These are phyloP conservation scores for Colletes latitarsis DNA, from an alignment of 1,140 invertebrate genomes.

Conservation along the genomic window DNA sequence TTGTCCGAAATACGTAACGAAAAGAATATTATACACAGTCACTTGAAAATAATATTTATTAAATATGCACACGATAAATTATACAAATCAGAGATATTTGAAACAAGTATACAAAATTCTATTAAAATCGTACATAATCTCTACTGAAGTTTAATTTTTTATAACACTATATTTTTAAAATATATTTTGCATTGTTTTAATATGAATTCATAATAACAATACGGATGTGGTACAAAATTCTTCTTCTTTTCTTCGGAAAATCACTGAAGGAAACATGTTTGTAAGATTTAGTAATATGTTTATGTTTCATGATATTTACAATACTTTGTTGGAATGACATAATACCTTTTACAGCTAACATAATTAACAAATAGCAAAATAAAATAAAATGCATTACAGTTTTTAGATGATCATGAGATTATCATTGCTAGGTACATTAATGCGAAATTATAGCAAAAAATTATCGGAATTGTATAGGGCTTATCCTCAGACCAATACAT, in stretches of 20 bases:
- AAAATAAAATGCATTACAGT: background rate
- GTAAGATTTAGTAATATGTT: background rate
- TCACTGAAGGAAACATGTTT: background rate
- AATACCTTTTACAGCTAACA: constrained; percentile 29
- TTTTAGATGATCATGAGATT: background rate
- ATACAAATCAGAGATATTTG: background rate
- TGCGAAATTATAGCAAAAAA: constrained; percentile 18
- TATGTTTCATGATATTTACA: constrained; percentile 39
- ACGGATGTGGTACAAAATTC: background rate
- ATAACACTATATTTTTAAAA: constrained; percentile 11
- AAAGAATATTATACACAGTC: background rate
- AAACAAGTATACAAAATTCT: constrained; percentile 1
- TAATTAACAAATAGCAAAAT: constrained; percentile 30
- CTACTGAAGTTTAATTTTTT: constrained; percentile 1
- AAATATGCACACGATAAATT: constrained; percentile 10
- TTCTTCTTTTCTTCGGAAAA: background rate
- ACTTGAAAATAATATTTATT: constrained; percentile 13
- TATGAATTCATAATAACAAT: constrained; percentile 18
- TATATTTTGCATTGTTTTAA: constrained; percentile 3
- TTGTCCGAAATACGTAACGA: background rate
- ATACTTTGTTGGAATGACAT: constrained; percentile 38
- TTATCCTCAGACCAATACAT: constrained; percentile 92
- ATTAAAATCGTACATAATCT: background rate
- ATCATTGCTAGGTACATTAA: background rate
- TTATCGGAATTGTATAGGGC: constrained; percentile 86